phyloP scores from a whole-genome alignment of 2,113 vertebrate genomes.

The Uria lomvia region DNA sequence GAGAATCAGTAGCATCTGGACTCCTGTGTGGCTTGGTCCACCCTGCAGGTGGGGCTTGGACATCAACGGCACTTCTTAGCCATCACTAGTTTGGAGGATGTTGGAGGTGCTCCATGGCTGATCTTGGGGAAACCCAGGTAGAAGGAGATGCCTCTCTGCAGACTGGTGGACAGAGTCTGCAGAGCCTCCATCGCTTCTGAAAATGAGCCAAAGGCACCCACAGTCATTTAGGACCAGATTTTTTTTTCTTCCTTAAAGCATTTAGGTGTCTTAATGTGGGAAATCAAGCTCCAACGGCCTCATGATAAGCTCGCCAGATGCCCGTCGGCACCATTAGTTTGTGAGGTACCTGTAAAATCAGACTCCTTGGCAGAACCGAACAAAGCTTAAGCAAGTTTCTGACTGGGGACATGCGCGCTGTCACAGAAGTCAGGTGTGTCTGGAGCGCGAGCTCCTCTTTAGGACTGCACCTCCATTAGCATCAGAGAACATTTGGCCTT shows the following conservation, averaged over 20 bases:
- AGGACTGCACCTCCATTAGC: neutral
- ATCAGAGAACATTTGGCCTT: neutral
- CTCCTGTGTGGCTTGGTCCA: neutral
- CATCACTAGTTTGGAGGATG: neutral
- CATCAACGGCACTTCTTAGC: neutral
- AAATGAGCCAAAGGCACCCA: neutral
- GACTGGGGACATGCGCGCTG: neutral
- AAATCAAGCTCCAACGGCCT: neutral
- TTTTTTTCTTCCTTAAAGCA: neutral
- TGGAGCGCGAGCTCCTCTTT: neutral
- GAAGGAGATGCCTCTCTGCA: neutral
- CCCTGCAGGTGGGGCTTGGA: neutral
- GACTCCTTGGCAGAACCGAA: neutral
- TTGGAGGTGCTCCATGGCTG: accelerated
- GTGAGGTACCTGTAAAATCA: neutral
- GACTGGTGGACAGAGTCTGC: neutral
- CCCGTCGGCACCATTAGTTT: neutral
- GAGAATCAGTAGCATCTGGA: neutral
- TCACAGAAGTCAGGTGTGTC: neutral
- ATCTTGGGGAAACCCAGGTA: neutral
- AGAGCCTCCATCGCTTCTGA: neutral
- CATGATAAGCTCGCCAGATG: slow-evolving; percentile 1
- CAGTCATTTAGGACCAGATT: neutral
- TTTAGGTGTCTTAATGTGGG: neutral
- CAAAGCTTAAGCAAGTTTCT: neutral